phyloP scores from a whole-genome alignment of 2,797 vertebrate genomes.

The Oreochromis mossambicus region DNA sequence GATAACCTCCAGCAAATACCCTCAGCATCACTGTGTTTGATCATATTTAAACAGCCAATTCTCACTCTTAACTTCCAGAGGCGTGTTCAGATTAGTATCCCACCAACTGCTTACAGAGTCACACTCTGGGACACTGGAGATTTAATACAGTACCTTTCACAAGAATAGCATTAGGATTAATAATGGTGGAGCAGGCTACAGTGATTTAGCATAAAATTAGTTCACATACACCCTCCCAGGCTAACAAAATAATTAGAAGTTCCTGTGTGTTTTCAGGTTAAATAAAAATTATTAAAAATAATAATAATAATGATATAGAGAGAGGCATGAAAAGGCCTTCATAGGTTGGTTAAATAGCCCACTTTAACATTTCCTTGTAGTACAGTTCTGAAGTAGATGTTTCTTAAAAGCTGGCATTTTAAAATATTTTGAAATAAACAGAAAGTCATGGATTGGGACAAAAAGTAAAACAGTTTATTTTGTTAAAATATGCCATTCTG shows the following conservation, averaged over 20 bases:
- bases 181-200: slow-evolving; percentile 32
- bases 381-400: not conserved
- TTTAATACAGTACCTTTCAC: slow-evolving; percentile 56
- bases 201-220: slow-evolving; percentile 45
- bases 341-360: not conserved
- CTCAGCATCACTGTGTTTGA: slow-evolving; percentile 39
- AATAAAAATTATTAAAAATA: not conserved
- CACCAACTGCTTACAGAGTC: slow-evolving; percentile 39
- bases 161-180: slow-evolving; percentile 64
- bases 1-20: slow-evolving; percentile 50
- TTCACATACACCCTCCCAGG: slow-evolving; percentile 45
- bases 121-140: slow-evolving; percentile 49
- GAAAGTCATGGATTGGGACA: not conserved
- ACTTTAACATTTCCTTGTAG: not conserved
- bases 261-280: slow-evolving; percentile 32
- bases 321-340: not conserved
- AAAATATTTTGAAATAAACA: not conserved
- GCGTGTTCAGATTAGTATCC: slow-evolving; percentile 61
- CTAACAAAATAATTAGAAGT: slow-evolving; percentile 52
- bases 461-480: not conserved
- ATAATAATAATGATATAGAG: not conserved
- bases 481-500: not conserved
- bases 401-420: not conserved
- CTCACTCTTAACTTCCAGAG: slow-evolving; percentile 57
- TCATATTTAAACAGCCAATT: slow-evolving; percentile 59